phyloP scores from a whole-genome alignment of 2,797 vertebrate species.

The Sparus aurata region DNA sequence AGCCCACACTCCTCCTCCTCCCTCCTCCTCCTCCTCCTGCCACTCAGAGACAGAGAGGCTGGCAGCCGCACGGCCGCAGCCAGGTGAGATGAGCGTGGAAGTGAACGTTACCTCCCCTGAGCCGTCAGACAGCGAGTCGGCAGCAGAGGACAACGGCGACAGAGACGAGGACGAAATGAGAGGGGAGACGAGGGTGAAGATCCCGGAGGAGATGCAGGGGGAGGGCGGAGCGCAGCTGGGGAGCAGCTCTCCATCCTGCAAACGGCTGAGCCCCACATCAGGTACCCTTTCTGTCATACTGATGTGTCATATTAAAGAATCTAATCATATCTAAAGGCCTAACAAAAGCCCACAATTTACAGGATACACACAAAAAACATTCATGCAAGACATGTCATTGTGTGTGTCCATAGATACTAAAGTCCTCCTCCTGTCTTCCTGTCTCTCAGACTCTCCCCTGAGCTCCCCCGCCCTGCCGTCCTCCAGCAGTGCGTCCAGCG shows the following conservation, averaged over 20 bases:
- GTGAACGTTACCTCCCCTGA: conserved; percentile 95
- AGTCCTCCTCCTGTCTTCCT: conserved; percentile 5
- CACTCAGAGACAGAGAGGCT: conserved; percentile 82
- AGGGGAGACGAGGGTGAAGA: conserved; percentile 85
- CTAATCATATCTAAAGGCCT: neutral
- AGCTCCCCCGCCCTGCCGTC: conserved; percentile 86
- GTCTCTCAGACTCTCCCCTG: conserved; percentile 89
- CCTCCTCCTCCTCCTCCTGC: conserved; percentile 85
- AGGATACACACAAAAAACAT: neutral
- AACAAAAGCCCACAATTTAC: neutral
- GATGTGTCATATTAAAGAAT: neutral
- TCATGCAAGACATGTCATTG: neutral
- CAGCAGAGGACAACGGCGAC: conserved; percentile 91
- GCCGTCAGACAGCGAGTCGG: conserved; percentile 94
- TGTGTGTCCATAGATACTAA: conserved; percentile 17
- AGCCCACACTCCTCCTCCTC: conserved; percentile 80
- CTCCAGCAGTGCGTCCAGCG: conserved; percentile 84
- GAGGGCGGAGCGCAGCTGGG: conserved; percentile 84
- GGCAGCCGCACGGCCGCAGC: conserved; percentile 80
- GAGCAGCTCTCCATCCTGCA: conserved; percentile 87
- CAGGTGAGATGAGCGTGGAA: conserved; percentile 88
- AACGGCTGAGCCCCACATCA: conserved; percentile 92
- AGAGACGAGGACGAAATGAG: conserved; percentile 91
- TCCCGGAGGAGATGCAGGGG: conserved; percentile 83
- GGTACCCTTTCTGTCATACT: conserved; percentile 78